Evolutionary conservation across 1,140 invertebrate species (phyloP).

Genomic region (Antheraea mylitta): DNA sequence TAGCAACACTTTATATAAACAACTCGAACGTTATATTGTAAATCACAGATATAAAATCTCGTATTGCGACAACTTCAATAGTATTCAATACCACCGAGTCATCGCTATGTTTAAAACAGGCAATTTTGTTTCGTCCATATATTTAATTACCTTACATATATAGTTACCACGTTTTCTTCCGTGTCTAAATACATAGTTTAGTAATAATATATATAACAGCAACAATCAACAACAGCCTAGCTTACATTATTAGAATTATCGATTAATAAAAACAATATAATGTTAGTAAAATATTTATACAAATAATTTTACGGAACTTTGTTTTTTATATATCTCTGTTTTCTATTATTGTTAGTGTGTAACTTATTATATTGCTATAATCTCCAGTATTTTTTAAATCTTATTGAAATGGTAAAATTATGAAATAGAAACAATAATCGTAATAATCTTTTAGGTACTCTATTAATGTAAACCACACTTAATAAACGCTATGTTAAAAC

Average conservation of each 20-base stretch:
- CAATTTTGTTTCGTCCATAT: neutral
- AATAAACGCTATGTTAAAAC: constrained; percentile 6
- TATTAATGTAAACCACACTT: too few relatives aligned
- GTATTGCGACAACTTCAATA: constrained; percentile 15
- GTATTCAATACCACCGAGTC: constrained; percentile 18
- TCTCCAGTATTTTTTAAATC: too few relatives aligned
- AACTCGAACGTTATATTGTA: constrained; percentile 28
- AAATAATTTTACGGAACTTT: neutral
- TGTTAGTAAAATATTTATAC: neutral
- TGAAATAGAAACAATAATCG: too few relatives aligned
- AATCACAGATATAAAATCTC: constrained; percentile 64
- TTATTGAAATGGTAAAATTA: too few relatives aligned
- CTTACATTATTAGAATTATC: neutral
- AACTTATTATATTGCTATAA: too few relatives aligned
- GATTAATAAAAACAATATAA: neutral
- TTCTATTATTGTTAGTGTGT: too few relatives aligned
- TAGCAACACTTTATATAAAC: constrained; percentile 9
- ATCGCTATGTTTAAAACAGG: neutral
- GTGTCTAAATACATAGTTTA: too few relatives aligned
- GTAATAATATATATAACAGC: neutral
- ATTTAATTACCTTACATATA: neutral
- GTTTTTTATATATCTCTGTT: too few relatives aligned
- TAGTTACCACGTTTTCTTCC: too few relatives aligned
- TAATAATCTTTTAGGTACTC: too few relatives aligned
- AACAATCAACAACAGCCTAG: neutral